phyloP scores from a whole-genome alignment of 2,113 vertebrate species.

The Lophochroa leadbeateri region DNA sequence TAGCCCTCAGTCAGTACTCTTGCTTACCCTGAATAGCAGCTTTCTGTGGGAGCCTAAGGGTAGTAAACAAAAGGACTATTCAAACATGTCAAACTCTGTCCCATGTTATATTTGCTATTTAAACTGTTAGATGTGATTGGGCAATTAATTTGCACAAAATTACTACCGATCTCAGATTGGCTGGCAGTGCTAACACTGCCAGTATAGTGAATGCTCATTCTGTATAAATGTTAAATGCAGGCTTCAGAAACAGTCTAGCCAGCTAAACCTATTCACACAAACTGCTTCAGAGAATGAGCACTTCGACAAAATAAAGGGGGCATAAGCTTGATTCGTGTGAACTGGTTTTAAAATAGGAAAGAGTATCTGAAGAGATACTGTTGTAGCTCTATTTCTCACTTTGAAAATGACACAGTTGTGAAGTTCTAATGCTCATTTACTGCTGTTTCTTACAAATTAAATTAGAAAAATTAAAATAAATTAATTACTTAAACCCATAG shows the following conservation, averaged over 20 bases:
- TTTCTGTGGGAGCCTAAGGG: neutral
- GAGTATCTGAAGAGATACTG: neutral
- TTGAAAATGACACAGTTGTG: neutral
- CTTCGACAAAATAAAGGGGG: neutral
- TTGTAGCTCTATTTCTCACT: neutral
- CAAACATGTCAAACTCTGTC: neutral
- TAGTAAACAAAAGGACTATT: constrained; percentile 35
- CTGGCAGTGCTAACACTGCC: neutral
- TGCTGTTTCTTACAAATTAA: neutral
- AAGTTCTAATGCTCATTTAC: neutral
- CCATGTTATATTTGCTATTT: neutral
- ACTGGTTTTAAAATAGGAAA: neutral
- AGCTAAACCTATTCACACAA: neutral
- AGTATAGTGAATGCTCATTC: neutral
- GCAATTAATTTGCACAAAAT: constrained; percentile 5
- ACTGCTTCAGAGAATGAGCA: neutral
- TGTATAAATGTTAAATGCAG: neutral
- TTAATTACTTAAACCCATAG: neutral
- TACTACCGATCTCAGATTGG: neutral
- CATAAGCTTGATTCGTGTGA: neutral
- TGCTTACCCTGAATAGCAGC: neutral
- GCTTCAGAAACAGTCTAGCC: neutral
- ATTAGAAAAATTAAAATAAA: neutral
- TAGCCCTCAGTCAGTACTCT: neutral
- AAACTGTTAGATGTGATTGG: neutral